A percentile compares a stretch with the other conserved stretches of the same genome.
phyloP scores from a whole-genome alignment of 2,888 invertebrate species.

The Drosophila cracens region DNA sequence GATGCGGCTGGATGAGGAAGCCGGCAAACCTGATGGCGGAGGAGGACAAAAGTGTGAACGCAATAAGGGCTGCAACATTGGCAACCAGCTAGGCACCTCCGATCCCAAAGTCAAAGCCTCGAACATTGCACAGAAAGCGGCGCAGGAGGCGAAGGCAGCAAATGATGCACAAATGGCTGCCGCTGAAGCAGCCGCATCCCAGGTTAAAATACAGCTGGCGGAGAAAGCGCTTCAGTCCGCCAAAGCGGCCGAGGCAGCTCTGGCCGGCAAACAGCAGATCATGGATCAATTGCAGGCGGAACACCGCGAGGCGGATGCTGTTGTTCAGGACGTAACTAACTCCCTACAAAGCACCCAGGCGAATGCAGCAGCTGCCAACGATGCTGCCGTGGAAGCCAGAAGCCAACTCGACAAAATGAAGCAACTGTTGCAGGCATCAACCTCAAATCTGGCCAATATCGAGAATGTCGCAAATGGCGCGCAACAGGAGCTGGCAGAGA shows the following conservation, averaged over 20 bases:
- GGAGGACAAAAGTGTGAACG: neutral
- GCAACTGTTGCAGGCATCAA: conserved; percentile 85
- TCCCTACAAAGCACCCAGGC: conserved; percentile 88
- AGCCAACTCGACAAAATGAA: conserved; percentile 86
- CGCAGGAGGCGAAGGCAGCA: conserved; percentile 89
- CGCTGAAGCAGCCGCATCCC: conserved; percentile 90
- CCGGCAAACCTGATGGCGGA: conserved; percentile 1
- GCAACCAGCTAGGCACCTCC: neutral
- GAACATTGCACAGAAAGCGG: conserved; percentile 90
- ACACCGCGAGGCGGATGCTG: conserved; percentile 88
- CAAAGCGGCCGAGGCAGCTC: conserved; percentile 89
- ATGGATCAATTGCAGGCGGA: conserved; percentile 89
- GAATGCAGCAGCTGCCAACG: conserved; percentile 87
- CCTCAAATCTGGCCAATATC: conserved; percentile 87
- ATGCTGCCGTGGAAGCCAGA: conserved; percentile 88
- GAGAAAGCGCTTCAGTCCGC: conserved; percentile 90
- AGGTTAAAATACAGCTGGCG: conserved; percentile 90
- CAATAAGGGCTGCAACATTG: neutral
- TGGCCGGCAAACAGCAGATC: conserved; percentile 89
- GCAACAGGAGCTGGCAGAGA: conserved; percentile 88
- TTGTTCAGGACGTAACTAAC: conserved; percentile 87
- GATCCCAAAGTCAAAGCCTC: conserved; percentile 86
- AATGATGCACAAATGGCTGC: conserved; percentile 91
- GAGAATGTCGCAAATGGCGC: conserved; percentile 88
- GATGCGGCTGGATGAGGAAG: neutral